A percentile compares a stretch with the other conserved stretches of the same genome.
These are phyloP conservation scores for Halcyon leucocephala DNA, from an alignment of 2,797 vertebrate species.

Conservation along the genomic window DNA sequence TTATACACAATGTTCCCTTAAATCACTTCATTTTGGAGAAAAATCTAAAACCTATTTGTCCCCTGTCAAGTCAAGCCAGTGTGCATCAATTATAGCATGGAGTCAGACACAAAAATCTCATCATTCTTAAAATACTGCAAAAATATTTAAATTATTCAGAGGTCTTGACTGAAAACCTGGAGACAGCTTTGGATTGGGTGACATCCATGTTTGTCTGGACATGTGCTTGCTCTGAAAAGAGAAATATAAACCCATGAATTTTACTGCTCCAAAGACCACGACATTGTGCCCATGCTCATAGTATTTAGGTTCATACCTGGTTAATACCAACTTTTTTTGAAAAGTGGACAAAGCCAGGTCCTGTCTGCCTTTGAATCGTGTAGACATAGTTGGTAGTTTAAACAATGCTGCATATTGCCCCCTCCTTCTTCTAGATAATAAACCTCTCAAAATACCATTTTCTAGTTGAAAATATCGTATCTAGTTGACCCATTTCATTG, in stretches of 20 bases:
- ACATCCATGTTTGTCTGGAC: background rate
- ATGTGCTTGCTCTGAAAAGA: background rate
- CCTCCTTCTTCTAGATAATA: background rate
- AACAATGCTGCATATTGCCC: accelerated
- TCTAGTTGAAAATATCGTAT: background rate
- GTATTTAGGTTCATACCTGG: background rate
- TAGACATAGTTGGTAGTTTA: background rate
- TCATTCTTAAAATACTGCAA: background rate
- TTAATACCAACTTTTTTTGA: background rate
- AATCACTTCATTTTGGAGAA: background rate
- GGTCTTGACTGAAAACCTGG: background rate
- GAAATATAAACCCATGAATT: background rate
- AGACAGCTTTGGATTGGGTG: background rate
- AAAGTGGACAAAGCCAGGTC: background rate
- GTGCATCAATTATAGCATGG: background rate
- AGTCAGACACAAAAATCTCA: background rate
- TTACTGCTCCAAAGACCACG: background rate
- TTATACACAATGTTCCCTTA: background rate
- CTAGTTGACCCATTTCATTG: background rate
- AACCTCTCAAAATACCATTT: background rate
- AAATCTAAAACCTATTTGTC: background rate
- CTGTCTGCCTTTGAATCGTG: background rate
- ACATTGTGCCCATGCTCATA: background rate
- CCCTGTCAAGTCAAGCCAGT: accelerated
- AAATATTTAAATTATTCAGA: background rate